phyloP scores from a whole-genome alignment of 2,797 vertebrate species.

The Okamejei kenojei region DNA sequence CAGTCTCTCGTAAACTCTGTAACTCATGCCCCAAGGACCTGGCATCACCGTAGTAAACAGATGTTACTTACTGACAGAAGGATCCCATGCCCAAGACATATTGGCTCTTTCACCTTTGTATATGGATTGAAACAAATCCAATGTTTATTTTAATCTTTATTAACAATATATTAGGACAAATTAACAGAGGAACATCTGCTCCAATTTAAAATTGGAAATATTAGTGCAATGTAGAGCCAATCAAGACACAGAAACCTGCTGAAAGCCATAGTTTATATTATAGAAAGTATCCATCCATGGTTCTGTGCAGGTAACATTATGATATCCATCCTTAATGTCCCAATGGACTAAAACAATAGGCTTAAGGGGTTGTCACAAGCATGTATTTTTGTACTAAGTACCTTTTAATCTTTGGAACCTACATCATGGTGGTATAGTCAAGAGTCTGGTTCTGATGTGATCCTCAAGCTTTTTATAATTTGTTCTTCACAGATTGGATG shows the following conservation, averaged over 20 bases:
- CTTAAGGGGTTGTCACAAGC: not conserved
- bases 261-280: not conserved
- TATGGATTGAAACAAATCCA: not conserved
- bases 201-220: not conserved
- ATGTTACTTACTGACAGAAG: not conserved
- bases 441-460: too few species aligned
- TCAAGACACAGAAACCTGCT: not conserved
- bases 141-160: constrained; percentile 16
- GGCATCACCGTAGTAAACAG: not conserved
- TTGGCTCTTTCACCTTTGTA: not conserved
- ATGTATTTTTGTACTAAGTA: not conserved
- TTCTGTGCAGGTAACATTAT: not conserved
- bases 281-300: not conserved
- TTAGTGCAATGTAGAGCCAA: not conserved
- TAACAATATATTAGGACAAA: constrained; percentile 8
- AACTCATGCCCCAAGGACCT: not conserved
- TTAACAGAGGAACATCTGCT: constrained; percentile 9
- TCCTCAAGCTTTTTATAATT: not conserved
- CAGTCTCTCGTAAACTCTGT: constrained; percentile 12
- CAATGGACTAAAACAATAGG: not conserved
- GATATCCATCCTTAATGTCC: not conserved
- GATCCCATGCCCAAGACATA: not conserved
- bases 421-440: not conserved
- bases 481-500: not conserved
- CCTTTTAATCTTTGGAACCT: not conserved